Evolutionary conservation across 2,797 vertebrate genomes (phyloP), one percentile per base, ranked within the genome.

Genomic region (Sebastes ruberrimus): DNA sequence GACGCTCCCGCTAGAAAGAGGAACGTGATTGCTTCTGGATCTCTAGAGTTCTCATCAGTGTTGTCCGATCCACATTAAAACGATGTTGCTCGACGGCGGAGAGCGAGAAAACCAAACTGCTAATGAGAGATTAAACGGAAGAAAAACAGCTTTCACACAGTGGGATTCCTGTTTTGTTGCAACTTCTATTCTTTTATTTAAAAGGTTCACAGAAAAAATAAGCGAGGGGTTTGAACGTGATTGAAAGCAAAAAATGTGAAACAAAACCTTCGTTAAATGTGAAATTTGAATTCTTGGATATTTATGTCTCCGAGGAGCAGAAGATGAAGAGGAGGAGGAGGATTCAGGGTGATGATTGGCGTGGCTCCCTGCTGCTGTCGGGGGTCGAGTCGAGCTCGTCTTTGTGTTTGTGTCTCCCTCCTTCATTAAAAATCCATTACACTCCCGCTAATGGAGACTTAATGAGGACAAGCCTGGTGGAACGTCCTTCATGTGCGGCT

Each of bases 381-480:
- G 69, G 71, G 88, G 89, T 83, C 78, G 87, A 83, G 80, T 66
- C 57, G 62, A 80, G 85, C 83, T 78, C 80, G 27, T 90, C 83
- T 91, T 87, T 84, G 73, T 90, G 84, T 84, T 84, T 88, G 74
- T 68, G 82, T 86, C 79, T 90, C 87, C 75, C 77, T 74, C 80
- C 85, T 89, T 93, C 94, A 92, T 95, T 95, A 95, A 93, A 95
- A 94, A 71, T 82, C 92, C 91, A 92, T 95, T 95, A 94, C 79
- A 80, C 52, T 80, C 66, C 61, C 0, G 62, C 87, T 95, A 93
- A 94, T 93, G 88, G 88, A 87, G 89, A 76, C 90, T 92, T 94
- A 94, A 95, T 94, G 92, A 95, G 90, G 79, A 90, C 84, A 60
- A 85, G 88, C 85, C 85, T 78, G 71, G 72, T 78, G 87, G 75